Percentiles rank a stretch among this genome's conserved stretches.
Evolutionary conservation across 2,797 vertebrate genomes (phyloP).

Genomic region (Dendrocincla fuliginosa): DNA sequence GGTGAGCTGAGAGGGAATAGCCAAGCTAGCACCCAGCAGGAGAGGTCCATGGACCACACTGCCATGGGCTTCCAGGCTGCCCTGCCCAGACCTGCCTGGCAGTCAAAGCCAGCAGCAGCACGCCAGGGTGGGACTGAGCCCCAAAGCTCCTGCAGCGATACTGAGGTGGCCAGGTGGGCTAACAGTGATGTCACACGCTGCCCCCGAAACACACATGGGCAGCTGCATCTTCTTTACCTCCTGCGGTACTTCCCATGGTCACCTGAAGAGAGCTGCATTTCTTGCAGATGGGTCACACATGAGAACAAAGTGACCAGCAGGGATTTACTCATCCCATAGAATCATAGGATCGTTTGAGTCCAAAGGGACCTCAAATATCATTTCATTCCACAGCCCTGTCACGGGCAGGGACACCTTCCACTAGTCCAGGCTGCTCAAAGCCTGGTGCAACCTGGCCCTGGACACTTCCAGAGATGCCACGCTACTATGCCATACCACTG

Average conservation of each 20-base stretch:
- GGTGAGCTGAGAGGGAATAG: background rate
- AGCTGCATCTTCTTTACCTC: background rate
- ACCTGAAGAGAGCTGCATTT: background rate
- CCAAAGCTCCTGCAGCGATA: background rate
- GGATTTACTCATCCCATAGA: background rate
- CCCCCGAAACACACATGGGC: background rate
- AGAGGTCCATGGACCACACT: background rate
- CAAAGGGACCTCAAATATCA: background rate
- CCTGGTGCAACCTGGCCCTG: background rate
- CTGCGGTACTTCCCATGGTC: background rate
- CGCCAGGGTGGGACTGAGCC: rapidly evolving
- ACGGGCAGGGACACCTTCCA: background rate
- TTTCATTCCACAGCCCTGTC: background rate
- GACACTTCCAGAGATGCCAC: background rate
- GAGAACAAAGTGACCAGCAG: background rate
- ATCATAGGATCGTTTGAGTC: background rate
- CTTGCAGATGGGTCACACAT: rapidly evolving
- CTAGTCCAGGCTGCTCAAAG: background rate
- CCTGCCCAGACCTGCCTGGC: rapidly evolving
- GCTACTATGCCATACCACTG: background rate
- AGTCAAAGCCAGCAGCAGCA: background rate
- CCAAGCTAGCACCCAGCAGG: background rate
- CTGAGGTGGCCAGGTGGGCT: background rate
- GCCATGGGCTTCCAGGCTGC: background rate
- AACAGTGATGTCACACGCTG: rapidly evolving